Conservation (phyloP, 2,797 vertebrate species). For the Pipistrellus pygmaeus region DNA sequence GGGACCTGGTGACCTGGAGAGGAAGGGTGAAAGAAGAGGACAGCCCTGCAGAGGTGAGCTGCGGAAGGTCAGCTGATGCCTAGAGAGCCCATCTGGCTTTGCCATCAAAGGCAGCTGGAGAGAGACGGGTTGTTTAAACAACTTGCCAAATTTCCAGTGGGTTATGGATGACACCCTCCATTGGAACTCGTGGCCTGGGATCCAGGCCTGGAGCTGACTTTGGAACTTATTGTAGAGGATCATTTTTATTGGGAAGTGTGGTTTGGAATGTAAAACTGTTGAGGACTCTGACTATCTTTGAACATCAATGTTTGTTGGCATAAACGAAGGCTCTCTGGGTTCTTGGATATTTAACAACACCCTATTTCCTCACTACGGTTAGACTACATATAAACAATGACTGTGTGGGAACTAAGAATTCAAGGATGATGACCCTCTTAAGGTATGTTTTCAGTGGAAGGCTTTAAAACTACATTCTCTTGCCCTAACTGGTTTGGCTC, state of each 20-base stretch:
- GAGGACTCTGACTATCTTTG: slow-evolving; percentile 56
- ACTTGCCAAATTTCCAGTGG: slow-evolving; percentile 4
- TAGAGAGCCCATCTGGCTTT: slow-evolving; percentile 43
- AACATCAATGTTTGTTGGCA: slow-evolving; percentile 60
- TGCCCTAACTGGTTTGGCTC: too few species aligned
- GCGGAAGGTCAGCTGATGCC: not conserved
- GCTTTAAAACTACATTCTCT: slow-evolving; percentile 44
- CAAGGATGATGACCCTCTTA: not conserved
- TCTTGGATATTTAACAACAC: slow-evolving; percentile 56
- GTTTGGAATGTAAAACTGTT: slow-evolving; percentile 58
- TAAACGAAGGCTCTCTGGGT: not conserved
- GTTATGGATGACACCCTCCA: not conserved
- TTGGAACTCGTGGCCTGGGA: slow-evolving; percentile 1
- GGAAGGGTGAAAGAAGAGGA: not conserved
- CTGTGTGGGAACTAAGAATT: slow-evolving; percentile 23
- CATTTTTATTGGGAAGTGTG: slow-evolving; percentile 73
- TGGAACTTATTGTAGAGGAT: slow-evolving; percentile 52
- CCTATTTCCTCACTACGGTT: not conserved
- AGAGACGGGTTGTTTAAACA: not conserved
- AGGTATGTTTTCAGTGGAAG: slow-evolving; percentile 63
- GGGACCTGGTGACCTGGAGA: not conserved
- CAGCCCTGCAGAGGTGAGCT: not conserved
- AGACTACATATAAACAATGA: slow-evolving; percentile 40
- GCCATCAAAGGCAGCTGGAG: slow-evolving; percentile 56
- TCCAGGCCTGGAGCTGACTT: slow-evolving; percentile 55